phyloP scores from a whole-genome alignment of 2,797 vertebrate genomes.

The Selene dorsalis region DNA sequence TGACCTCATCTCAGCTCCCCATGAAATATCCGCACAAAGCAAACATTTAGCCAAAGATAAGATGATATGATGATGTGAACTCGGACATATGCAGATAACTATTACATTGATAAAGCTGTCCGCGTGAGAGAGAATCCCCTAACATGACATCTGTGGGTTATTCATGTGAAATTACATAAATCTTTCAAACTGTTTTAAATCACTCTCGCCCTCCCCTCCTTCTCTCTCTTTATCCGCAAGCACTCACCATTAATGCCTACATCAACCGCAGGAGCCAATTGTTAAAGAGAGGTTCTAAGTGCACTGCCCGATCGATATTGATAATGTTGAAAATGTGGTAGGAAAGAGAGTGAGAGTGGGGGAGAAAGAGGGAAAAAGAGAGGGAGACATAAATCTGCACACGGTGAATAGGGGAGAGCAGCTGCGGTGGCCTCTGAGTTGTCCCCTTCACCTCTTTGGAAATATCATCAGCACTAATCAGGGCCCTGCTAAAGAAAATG shows the following conservation, averaged over 20 bases:
- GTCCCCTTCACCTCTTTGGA: slow-evolving; percentile 83
- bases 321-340: slow-evolving; percentile 93
- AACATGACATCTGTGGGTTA: slow-evolving; percentile 90
- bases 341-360: slow-evolving; percentile 76
- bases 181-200: slow-evolving; percentile 95
- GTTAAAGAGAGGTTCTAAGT: slow-evolving; percentile 92
- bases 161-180: slow-evolving; percentile 97
- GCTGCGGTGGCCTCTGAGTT: slow-evolving; percentile 87
- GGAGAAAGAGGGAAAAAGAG: slow-evolving; percentile 64
- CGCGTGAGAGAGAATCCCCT: slow-evolving; percentile 67
- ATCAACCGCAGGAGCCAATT: slow-evolving; percentile 93
- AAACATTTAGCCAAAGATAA: slow-evolving; percentile 76
- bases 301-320: slow-evolving; percentile 92
- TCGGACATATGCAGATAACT: slow-evolving; percentile 49
- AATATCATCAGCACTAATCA: slow-evolving; percentile 93
- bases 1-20: slow-evolving; percentile 74
- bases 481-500: slow-evolving; percentile 85
- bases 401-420: slow-evolving; percentile 85
- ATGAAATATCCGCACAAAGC: slow-evolving; percentile 74
- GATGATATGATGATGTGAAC: slow-evolving; percentile 67
- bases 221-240: slow-evolving; percentile 60
- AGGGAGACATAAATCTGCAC: slow-evolving; percentile 89
- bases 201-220: slow-evolving; percentile 78
- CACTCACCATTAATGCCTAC: slow-evolving; percentile 87
- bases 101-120: slow-evolving; percentile 62